phyloP scores from a whole-genome alignment of 2,888 invertebrate genomes.

The Sympetrum striolatum region DNA sequence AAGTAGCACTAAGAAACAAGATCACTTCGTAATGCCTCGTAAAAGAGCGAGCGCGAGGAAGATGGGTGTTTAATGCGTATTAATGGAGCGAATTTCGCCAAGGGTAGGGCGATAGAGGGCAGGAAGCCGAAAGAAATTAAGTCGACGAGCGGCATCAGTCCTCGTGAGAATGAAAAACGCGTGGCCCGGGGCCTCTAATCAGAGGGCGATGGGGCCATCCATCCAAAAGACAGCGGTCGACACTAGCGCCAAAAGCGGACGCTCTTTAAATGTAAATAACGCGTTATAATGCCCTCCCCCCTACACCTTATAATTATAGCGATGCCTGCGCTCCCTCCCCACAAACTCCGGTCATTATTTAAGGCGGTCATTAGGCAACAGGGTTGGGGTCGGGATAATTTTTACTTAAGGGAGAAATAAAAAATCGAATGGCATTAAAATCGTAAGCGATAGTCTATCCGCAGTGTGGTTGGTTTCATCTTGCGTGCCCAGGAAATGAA shows the following conservation, averaged over 20 bases:
- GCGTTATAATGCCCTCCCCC: background rate
- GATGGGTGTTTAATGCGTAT: conserved; percentile 16
- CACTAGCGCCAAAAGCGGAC: background rate
- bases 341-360: background rate
- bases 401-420: background rate
- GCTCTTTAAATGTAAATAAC: conserved; percentile 31
- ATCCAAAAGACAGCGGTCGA: conserved; percentile 7
- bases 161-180: conserved; percentile 24
- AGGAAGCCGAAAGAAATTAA: conserved; percentile 16
- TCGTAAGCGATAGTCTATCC: background rate
- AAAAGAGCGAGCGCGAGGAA: background rate
- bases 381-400: background rate
- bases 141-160: conserved; percentile 16
- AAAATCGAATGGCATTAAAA: background rate
- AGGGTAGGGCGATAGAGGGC: background rate
- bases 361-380: background rate
- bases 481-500: background rate
- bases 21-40: background rate
- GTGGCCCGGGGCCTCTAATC: background rate
- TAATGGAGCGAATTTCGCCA: conserved; percentile 20
- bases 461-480: background rate
- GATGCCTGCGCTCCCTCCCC: background rate
- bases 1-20: background rate
- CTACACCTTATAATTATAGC: conserved; percentile 20
- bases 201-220: background rate